Evolutionary conservation across 35 echinoderm and acorn worm genomes (phyloP).

Genomic region (Ophioderma brevispina): DNA sequence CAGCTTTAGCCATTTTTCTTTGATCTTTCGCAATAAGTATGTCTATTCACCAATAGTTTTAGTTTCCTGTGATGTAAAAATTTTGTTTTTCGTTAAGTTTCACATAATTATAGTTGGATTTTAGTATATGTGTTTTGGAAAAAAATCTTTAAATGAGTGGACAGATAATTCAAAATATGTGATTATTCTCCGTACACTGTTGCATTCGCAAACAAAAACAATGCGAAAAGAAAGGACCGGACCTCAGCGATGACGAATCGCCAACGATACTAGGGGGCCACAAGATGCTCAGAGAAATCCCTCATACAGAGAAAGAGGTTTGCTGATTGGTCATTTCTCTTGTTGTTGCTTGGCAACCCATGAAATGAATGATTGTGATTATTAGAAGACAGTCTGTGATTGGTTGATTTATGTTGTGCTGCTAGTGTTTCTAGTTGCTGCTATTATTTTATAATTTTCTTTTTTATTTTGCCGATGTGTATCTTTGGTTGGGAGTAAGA

Average conservation of each 20-base stretch:
- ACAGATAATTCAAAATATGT: neutral
- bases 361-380: no score
- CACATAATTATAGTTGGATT: no score
- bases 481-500: no score
- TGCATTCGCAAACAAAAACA: constrained; percentile 72
- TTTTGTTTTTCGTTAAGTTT: no score
- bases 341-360: neutral
- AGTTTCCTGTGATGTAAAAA: no score
- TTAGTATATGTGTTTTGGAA: no score
- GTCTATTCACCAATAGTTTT: no score
- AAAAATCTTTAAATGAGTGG: no score
- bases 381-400: neutral
- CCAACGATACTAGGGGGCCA: constrained; percentile 57
- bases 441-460: no score
- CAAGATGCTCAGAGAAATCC: constrained; percentile 75
- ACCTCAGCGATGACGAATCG: constrained; percentile 52
- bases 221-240: constrained; percentile 46
- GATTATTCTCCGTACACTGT: constrained; percentile 2
- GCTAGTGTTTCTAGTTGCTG: neutral
- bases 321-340: neutral
- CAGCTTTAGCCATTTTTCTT: no score
- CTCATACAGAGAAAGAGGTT: constrained; percentile 13
- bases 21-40: no score
- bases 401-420: neutral
- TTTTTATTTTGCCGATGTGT: no score